Conservation (phyloP, 2,888 invertebrate species). For the Neria commutata region DNA sequence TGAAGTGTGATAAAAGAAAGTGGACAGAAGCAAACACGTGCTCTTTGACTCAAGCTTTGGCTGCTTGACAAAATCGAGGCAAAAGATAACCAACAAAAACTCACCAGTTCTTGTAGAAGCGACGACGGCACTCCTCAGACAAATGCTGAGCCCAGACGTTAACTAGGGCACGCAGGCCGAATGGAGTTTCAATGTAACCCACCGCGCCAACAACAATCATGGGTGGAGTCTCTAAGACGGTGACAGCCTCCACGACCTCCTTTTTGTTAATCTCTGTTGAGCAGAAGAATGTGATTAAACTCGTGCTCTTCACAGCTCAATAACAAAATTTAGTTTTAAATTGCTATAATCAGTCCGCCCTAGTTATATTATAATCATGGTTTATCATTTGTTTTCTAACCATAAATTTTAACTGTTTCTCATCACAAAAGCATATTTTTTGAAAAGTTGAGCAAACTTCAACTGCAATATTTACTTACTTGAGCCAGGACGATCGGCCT, state of each 20-base stretch:
- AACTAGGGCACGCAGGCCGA: conserved; percentile 91
- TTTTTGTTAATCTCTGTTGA: conserved; percentile 96
- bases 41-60: conserved; percentile 2
- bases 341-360: conserved; percentile 62
- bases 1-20: conserved; percentile 32
- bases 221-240: conserved; percentile 97
- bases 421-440: conserved; percentile 45
- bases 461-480: conserved; percentile 71
- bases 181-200: conserved; percentile 98
- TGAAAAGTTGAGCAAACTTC: background rate
- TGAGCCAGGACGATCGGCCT: conserved; percentile 98
- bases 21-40: conserved; percentile 23
- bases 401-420: conserved; percentile 56
- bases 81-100: conserved; percentile 39
- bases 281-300: conserved; percentile 20
- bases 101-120: conserved; percentile 99
- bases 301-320: conserved; percentile 2
- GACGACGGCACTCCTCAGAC: conserved; percentile 96
- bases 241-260: conserved; percentile 99
- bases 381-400: conserved; percentile 58
- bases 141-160: conserved; percentile 99
- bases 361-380: conserved; percentile 60
- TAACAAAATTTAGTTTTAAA: background rate
- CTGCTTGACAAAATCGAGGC: conserved; percentile 40
- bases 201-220: conserved; percentile 97